These are phyloP conservation scores for Candidula unifasciata DNA, from an alignment of 2,888 invertebrate genomes.

Conservation along the genomic window DNA sequence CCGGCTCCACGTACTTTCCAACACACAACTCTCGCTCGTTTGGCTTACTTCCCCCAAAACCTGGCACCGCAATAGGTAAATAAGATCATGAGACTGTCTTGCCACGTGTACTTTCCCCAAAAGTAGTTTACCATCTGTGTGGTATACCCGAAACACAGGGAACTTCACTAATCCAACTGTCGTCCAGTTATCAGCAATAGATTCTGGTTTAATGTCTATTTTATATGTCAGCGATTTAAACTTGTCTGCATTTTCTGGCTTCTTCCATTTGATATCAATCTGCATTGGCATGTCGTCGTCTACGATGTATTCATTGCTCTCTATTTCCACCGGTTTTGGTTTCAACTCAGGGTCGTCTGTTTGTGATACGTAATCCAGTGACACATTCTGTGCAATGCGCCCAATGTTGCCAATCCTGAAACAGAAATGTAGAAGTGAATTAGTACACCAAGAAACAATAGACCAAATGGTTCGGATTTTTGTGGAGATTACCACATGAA, in stretches of 20 bases:
- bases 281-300: constrained; percentile 31
- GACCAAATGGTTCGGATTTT: too few relatives aligned
- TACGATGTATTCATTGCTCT: background rate
- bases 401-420: constrained; percentile 38
- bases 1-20: constrained; percentile 20
- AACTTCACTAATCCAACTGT: background rate
- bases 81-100: background rate
- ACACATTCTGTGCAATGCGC: constrained; percentile 18
- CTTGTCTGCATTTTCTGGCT: constrained; percentile 33
- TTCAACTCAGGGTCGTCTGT: background rate
- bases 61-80: background rate
- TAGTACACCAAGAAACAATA: too few relatives aligned
- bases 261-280: constrained; percentile 23
- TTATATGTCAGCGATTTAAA: constrained; percentile 18
- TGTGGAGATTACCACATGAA: too few relatives aligned
- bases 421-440: background rate
- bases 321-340: constrained; percentile 2
- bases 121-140: constrained; percentile 34
- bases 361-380: background rate
- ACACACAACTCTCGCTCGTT: background rate
- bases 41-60: constrained; percentile 8
- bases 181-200: constrained; percentile 5
- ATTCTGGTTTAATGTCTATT: constrained; percentile 14
- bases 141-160: constrained; percentile 36
- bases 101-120: constrained; percentile 24